Evolutionary conservation across 1,140 invertebrate species (phyloP), one percentile per base, ranked within the genome.

Genomic region (Dendrolimus punctatus): DNA sequence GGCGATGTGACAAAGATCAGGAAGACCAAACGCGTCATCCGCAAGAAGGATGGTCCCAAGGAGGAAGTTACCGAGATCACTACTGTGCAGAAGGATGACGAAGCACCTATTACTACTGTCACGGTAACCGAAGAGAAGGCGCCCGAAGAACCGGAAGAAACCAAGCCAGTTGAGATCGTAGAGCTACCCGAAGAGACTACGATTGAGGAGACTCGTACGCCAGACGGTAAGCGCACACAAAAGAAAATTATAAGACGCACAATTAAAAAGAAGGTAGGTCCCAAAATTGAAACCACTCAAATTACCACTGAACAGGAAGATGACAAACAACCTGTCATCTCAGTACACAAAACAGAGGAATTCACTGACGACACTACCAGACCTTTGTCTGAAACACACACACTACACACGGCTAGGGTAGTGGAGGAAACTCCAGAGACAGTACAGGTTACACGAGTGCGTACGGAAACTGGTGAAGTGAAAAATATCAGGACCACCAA

Each of bases 351-450:
- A 45, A 60, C 56, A 49, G 51, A 61, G 23, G 41, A 51, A 8
- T 10, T 53, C 8, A 41, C 41, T 4, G 57, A 58, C n/a, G 57
- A 44, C 43, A 44, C 43, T 44, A 44, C 43, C 43, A 44, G 8
- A 7, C 43, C 43, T 9, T 10, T 45, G n/a, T 6, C 6, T n/a
- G 43, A 45, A 6, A 9, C 23, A 45, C 8, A n/a, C 43, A n/a
- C n/a, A 45, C 43, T 10, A 5, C 48, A 51, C 7, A 38, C 2
- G 2, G 51, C 51, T 9, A 40, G 45, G 44, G 9, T 54, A 3
- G 46, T 80, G 5, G 73, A 85, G 52, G 80, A 87, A 68, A 49
- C 75, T 23, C 85, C 81, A n/a, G 81, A 88, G 49, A 44, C 50
- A 7, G 51, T 65, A 4, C 8, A 55, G 42, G 42, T 65, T 39